Base-by-base conservation (phyloP, 2,113 vertebrate species). In the Etheostoma cragini region DNA sequence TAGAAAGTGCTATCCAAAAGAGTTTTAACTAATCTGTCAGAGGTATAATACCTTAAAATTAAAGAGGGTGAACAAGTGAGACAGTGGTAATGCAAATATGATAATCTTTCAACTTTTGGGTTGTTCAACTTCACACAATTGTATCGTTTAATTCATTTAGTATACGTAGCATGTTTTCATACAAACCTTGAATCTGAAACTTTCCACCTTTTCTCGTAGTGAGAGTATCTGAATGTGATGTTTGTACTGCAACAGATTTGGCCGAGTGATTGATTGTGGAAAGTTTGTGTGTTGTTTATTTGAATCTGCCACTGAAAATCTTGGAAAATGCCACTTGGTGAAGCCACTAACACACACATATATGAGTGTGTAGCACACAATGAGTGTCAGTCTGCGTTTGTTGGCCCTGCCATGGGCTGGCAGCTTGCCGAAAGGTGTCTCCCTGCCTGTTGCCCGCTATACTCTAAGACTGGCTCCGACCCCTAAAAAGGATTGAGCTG, bases 301-400 rank as follows among this genome's bases (percentile, higher is more conserved):
- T 42, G 6, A 58, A 81, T 35, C 35, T 42, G 12, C 26, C 47
- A 52, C 49, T 78, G 19, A 19, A 72, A 64, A 75, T 62, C 52
- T 72, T 50, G n/a, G 30, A 52, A 69, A 64, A 75, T 26, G 30
- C 19, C 16, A 61, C 56, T 61, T 61, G 21, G 33, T 60, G 22
- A 70, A 50, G 65, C n/a, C n/a, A n/a, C n/a, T n/a, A n/a, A n/a
- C n/a, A n/a, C n/a, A n/a, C 56, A 70, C 82, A 70, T 78, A 62
- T 49, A 17, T 26, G 38, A 69, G 26, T 26, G 15, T 1, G n/a
- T 1, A 62, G 68, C 63, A 65, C 60, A 69, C 72, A 83, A 50
- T 69, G 61, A 70, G 66, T 57, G 47, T 82, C 35, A 42, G 61
- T 72, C 35, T 56, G 57, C 30, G 63, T 85, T 65, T 67, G 60